These are phyloP conservation scores for Paralvinella palmiformis DNA, from an alignment of 1,140 invertebrate genomes.

Conservation along the genomic window DNA sequence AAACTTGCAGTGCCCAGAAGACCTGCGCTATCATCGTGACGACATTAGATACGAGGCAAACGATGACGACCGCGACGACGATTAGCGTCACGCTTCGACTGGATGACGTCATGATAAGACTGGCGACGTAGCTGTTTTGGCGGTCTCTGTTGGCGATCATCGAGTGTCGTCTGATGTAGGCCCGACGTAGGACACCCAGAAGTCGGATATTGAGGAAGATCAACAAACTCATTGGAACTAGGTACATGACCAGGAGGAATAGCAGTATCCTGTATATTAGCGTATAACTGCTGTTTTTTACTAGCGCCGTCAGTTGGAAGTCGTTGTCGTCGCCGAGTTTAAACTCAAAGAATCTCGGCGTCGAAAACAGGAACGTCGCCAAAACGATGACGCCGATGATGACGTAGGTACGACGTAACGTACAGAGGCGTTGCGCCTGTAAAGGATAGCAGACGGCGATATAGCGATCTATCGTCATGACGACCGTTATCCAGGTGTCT, in stretches of 20 bases:
- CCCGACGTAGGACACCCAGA: slow-evolving; percentile 8
- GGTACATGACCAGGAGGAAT: slow-evolving; percentile 14
- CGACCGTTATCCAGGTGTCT: slow-evolving; percentile 12
- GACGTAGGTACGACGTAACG: slow-evolving; percentile 9
- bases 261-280: slow-evolving; percentile 16
- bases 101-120: background rate
- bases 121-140: background rate
- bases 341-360: slow-evolving; percentile 21
- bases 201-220: slow-evolving; percentile 13
- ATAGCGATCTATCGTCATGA: slow-evolving; percentile 19
- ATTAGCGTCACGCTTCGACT: slow-evolving; percentile 8
- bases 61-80: slow-evolving; percentile 11
- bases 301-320: slow-evolving; percentile 1
- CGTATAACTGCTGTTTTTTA: slow-evolving; percentile 12
- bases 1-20: slow-evolving; percentile 8
- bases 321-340: background rate
- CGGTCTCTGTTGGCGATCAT: too few relatives aligned
- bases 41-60: slow-evolving; percentile 12
- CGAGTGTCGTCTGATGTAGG: slow-evolving; percentile 1
- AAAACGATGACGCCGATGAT: slow-evolving; percentile 12
- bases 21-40: slow-evolving; percentile 13
- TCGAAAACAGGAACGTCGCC: background rate
- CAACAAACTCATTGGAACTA: slow-evolving; percentile 11
- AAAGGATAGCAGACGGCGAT: slow-evolving; percentile 20
- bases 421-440: slow-evolving; percentile 12